A percentile compares a stretch with the other conserved stretches of the same genome.
Evolutionary conservation across 2,113 vertebrate genomes (phyloP).

Genomic region (Proterorhinus semilunaris): DNA sequence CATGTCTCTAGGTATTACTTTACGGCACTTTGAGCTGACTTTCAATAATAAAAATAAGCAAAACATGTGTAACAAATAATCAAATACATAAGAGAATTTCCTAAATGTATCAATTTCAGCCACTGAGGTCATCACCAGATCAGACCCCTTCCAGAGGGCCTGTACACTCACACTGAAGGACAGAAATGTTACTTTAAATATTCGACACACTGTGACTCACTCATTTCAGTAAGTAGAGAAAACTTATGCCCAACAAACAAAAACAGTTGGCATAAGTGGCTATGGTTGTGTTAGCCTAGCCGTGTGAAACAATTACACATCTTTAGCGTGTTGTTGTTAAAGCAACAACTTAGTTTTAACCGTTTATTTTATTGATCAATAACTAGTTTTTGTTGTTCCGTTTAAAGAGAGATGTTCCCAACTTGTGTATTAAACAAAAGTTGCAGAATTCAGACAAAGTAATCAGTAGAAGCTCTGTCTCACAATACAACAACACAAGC

Average conservation of each 20-base stretch:
- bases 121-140: background rate
- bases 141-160: background rate
- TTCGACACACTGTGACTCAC: background rate
- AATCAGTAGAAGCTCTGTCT: background rate
- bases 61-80: background rate
- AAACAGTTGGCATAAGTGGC: background rate
- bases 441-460: background rate
- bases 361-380: background rate
- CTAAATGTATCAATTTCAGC: background rate
- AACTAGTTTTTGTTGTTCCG: background rate
- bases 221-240: no score
- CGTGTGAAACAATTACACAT: background rate
- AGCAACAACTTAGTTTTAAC: background rate
- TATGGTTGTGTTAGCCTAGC: constrained; percentile 42
- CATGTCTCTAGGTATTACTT: no score
- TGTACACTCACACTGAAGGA: background rate
- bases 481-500: constrained; percentile 37
- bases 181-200: background rate
- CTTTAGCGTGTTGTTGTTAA: background rate
- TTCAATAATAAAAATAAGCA: background rate
- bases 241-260: background rate
- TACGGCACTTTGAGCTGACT: background rate
- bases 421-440: background rate
- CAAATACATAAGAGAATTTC: background rate
- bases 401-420: accelerated